A percentile compares a stretch with the other conserved stretches of the same genome.
Conservation (phyloP, 1,140 invertebrate genomes). For the Aphaenogaster rudis region DNA sequence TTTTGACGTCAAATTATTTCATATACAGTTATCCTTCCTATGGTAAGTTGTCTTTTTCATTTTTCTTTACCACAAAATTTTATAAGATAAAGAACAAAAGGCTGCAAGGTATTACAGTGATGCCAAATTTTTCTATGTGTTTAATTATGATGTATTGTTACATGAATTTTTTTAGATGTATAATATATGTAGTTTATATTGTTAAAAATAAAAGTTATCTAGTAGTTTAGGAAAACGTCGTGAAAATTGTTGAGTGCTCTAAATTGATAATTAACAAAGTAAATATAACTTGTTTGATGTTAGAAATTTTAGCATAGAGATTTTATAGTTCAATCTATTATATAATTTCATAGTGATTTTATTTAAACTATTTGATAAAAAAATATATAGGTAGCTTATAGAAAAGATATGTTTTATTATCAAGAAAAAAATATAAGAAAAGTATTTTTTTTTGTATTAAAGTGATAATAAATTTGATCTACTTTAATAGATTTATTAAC, state of each 20-base stretch:
- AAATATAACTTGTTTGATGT: slow-evolving; percentile 21
- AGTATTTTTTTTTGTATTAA: not conserved
- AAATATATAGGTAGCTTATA: not conserved
- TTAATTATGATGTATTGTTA: slow-evolving; percentile 40
- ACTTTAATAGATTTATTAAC: not conserved
- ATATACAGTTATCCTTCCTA: not conserved
- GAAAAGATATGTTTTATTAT: not conserved
- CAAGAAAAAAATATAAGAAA: not conserved
- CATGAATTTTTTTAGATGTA: slow-evolving; percentile 34
- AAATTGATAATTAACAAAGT: not conserved
- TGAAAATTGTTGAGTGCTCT: slow-evolving; percentile 4
- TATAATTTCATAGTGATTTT: not conserved
- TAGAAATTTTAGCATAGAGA: not conserved
- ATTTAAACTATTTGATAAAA: not conserved
- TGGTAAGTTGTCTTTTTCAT: slow-evolving; percentile 2
- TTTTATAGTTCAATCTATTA: slow-evolving; percentile 27
- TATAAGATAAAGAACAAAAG: slow-evolving; percentile 64
- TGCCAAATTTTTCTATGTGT: slow-evolving; percentile 69
- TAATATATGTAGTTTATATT: not conserved
- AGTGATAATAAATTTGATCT: slow-evolving; percentile 3
- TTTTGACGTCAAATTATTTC: slow-evolving; percentile 1
- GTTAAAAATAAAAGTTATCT: slow-evolving; percentile 19
- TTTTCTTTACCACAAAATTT: slow-evolving; percentile 27
- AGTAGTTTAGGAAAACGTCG: slow-evolving; percentile 2
- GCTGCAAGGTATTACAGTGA: slow-evolving; percentile 63